These are phyloP conservation scores for Pao palembangensis DNA, from an alignment of 2,113 vertebrate genomes.

Conservation along the genomic window DNA sequence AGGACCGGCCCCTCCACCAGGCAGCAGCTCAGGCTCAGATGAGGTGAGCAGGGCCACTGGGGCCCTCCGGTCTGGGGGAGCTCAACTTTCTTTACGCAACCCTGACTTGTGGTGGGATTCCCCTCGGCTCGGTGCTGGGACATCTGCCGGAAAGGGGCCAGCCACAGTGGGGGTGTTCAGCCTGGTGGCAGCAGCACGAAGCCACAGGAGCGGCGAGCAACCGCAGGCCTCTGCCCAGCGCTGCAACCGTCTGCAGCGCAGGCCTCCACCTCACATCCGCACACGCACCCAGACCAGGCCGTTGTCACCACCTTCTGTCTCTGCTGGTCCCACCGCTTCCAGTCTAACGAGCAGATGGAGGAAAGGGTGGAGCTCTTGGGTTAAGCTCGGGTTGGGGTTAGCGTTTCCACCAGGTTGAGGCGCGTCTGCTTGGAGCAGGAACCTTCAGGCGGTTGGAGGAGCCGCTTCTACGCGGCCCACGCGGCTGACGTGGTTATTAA, in stretches of 20 bases:
- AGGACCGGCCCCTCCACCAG: neutral
- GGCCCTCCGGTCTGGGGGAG: constrained; percentile 41
- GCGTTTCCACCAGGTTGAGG: too few relatives aligned
- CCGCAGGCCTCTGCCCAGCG: constrained; percentile 65
- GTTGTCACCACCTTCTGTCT: too few relatives aligned
- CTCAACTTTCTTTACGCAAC: constrained; percentile 76
- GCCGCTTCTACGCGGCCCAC: too few relatives aligned
- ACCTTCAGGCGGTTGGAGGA: too few relatives aligned
- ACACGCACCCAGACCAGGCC: neutral
- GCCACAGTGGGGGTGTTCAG: constrained; percentile 83
- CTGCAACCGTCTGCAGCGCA: constrained; percentile 61
- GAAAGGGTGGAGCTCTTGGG: too few relatives aligned
- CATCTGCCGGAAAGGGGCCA: constrained; percentile 90
- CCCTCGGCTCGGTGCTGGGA: constrained; percentile 78
- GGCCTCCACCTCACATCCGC: constrained; percentile 7
- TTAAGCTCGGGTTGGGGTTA: too few relatives aligned
- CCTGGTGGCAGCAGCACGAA: constrained; percentile 74
- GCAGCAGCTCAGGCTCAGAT: neutral
- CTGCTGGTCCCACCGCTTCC: too few relatives aligned
- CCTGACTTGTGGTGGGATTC: constrained; percentile 82
- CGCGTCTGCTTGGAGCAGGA: too few relatives aligned
- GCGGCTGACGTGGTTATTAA: too few relatives aligned
- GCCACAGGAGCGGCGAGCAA: constrained; percentile 77
- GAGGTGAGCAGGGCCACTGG: constrained; percentile 13
- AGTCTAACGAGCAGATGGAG: too few relatives aligned